phyloP scores from a whole-genome alignment of 1,140 invertebrate genomes.

The Heterodera carotae region DNA sequence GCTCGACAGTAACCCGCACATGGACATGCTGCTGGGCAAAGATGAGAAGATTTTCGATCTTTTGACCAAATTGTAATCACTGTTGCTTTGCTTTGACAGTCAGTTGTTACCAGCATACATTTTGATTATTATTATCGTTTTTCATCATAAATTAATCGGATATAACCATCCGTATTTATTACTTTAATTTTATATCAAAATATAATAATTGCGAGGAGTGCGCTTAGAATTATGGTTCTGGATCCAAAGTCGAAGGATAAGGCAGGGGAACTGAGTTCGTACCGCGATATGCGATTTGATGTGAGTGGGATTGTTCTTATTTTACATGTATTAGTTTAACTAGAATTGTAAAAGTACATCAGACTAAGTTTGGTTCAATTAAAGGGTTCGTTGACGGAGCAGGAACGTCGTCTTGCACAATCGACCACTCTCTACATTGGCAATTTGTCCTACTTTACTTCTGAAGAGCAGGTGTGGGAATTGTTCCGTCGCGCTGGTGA shows the following conservation, averaged over 20 bases:
- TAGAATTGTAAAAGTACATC: too few relatives aligned
- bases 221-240: conserved; percentile 34
- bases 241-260: conserved; percentile 60
- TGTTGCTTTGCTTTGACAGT: conserved; percentile 16
- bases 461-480: conserved; percentile 98
- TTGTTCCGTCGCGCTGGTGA: conserved; percentile 94
- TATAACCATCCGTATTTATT: background rate
- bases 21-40: conserved; percentile 52
- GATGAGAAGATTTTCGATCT: conserved; percentile 58
- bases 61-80: conserved; percentile 33
- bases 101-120: conserved; percentile 2
- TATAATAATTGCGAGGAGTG: background rate
- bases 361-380: conserved; percentile 34
- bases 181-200: background rate
- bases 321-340: too few relatives aligned
- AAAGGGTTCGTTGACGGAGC: conserved; percentile 71
- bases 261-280: conserved; percentile 50
- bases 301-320: conserved; percentile 12
- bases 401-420: conserved; percentile 78
- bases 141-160: background rate
- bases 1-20: conserved; percentile 46
- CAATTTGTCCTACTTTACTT: conserved; percentile 97
- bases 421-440: conserved; percentile 91
- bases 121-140: background rate
- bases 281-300: conserved; percentile 61